Percentiles rank a stretch among this genome's conserved stretches.
These are phyloP conservation scores for Cariama cristata DNA, from an alignment of 2,113 vertebrate species.

Conservation along the genomic window DNA sequence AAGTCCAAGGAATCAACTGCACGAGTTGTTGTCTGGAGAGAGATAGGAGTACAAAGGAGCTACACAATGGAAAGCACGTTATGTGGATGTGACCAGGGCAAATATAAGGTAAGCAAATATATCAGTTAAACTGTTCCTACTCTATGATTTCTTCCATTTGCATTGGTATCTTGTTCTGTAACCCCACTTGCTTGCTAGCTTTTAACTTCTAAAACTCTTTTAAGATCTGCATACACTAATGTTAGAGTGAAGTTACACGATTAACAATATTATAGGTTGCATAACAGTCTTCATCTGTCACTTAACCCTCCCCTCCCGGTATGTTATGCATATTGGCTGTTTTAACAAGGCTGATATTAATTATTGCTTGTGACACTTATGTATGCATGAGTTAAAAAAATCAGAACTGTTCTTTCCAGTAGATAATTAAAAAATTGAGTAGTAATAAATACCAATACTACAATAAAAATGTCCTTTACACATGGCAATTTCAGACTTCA, in stretches of 20 bases:
- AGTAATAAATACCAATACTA: not conserved
- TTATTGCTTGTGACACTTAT: not conserved
- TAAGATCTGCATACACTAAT: not conserved
- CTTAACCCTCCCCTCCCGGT: not conserved
- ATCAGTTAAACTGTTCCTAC: not conserved
- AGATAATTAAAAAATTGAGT: not conserved
- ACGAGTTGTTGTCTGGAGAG: conserved; percentile 96
- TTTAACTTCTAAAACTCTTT: not conserved
- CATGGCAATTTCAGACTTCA: not conserved
- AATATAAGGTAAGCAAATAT: conserved; percentile 87
- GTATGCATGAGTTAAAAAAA: not conserved
- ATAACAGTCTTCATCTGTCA: not conserved
- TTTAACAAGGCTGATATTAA: conserved; percentile 17
- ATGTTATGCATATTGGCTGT: not conserved
- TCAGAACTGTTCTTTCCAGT: not conserved
- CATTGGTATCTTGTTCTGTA: not conserved
- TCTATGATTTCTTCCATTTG: not conserved
- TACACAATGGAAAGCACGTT: conserved; percentile 99
- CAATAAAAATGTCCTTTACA: not conserved
- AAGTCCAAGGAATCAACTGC: conserved; percentile 97
- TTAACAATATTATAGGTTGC: not conserved
- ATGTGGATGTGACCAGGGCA: conserved; percentile 97
- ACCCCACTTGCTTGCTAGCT: not conserved
- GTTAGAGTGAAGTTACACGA: not conserved
- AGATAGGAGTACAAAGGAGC: conserved; percentile 95